phyloP scores from a whole-genome alignment of 2,888 invertebrate species.

The Cosmopolites sordidus region DNA sequence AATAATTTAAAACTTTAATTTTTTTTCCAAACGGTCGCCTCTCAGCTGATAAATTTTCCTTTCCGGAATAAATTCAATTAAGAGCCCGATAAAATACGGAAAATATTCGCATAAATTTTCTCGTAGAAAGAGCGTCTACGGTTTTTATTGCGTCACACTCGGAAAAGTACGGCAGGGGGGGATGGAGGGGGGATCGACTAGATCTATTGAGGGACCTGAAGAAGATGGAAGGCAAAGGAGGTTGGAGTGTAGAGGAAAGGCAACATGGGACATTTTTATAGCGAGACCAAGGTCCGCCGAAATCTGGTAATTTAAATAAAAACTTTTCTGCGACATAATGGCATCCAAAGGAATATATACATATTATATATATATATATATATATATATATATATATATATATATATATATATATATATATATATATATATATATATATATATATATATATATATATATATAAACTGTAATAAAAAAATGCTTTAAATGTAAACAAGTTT shows the following conservation, averaged over 20 bases:
- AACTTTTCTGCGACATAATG: too few relatives aligned
- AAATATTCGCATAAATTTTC: slow-evolving; percentile 1
- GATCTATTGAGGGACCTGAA: background rate
- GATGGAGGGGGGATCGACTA: background rate
- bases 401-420: too few relatives aligned
- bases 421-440: too few relatives aligned
- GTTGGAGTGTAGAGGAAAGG: background rate
- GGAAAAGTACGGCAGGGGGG: background rate
- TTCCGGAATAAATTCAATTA: slow-evolving; percentile 1
- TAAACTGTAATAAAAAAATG: too few relatives aligned
- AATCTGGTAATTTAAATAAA: background rate
- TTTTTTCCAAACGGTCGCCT: background rate
- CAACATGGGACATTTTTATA: background rate
- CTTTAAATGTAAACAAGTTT: too few relatives aligned
- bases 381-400: too few relatives aligned
- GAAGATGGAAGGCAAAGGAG: background rate
- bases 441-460: too few relatives aligned
- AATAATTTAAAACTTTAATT: too few relatives aligned
- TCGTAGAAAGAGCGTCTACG: background rate
- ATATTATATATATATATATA: too few relatives aligned
- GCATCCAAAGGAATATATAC: too few relatives aligned
- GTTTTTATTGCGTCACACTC: slow-evolving; percentile 1
- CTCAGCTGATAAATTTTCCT: background rate
- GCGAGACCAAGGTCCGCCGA: background rate
- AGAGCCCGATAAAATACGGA: slow-evolving; percentile 1